Conservation (phyloP, 1,140 invertebrate species). For the Drosophila watanabei region DNA sequence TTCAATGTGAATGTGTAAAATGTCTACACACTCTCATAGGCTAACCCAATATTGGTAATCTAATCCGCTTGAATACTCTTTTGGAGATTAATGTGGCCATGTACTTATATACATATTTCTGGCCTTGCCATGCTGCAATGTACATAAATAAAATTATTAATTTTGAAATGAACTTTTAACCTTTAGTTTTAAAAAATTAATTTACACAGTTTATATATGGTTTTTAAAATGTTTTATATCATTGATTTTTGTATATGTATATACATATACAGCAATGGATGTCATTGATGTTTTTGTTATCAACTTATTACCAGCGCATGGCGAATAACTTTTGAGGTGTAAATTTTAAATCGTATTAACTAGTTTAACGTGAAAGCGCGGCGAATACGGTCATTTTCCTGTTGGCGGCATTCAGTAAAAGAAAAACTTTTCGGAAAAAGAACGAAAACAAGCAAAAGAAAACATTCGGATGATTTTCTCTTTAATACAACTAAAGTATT, state of each 20-base stretch:
- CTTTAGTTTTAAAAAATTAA: not conserved
- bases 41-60: constrained; percentile 10
- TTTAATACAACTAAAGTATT: not conserved
- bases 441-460: not conserved
- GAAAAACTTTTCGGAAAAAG: not conserved
- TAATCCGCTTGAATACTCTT: constrained; percentile 11
- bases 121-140: not conserved
- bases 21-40: constrained; percentile 1
- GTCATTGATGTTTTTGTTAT: not conserved
- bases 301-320: not conserved
- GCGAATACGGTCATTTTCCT: constrained; percentile 2
- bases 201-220: not conserved
- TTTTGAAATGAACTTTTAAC: constrained; percentile 7
- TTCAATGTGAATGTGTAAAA: not conserved
- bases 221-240: not conserved
- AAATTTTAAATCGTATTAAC: constrained; percentile 5
- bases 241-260: no score
- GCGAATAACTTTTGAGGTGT: constrained; percentile 1
- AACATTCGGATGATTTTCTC: not conserved
- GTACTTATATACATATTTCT: constrained; percentile 3
- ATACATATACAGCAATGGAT: not conserved
- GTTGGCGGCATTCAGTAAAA: not conserved
- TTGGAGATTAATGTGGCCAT: constrained; percentile 7
- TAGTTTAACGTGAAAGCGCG: constrained; percentile 4
- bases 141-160: not conserved